A percentile compares a stretch with the other conserved stretches of the same genome.
Conservation (phyloP, 2,797 vertebrate genomes). For the Hydrocynus forskahlii region DNA sequence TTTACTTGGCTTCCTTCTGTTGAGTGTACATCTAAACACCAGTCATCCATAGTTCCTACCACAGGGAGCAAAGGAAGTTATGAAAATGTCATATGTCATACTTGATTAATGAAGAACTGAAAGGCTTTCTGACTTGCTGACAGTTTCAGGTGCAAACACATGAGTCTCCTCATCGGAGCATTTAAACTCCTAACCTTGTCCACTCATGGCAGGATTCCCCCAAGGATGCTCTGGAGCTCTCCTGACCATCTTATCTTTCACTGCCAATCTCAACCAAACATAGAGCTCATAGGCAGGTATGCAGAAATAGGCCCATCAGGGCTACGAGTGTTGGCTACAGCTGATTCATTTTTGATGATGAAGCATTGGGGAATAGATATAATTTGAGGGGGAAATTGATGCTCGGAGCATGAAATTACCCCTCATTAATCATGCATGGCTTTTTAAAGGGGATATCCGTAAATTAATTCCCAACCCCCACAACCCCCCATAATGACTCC, state of each 20-base stretch:
- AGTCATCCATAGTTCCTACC: constrained; percentile 56
- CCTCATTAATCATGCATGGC: constrained; percentile 78
- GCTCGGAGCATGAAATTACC: constrained; percentile 80
- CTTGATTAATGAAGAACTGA: constrained; percentile 58
- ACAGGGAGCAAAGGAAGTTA: constrained; percentile 55
- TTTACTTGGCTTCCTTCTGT: constrained; percentile 65
- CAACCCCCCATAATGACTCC: constrained; percentile 69
- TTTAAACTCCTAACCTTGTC: constrained; percentile 50
- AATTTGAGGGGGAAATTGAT: constrained; percentile 77
- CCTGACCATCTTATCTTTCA: constrained; percentile 39
- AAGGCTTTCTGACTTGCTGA: constrained; percentile 52
- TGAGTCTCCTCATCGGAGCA: constrained; percentile 23
- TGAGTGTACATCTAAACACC: constrained; percentile 51
- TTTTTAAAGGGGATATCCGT: constrained; percentile 69
- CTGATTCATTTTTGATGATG: constrained; percentile 70
- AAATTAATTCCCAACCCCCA: constrained; percentile 75
- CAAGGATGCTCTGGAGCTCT: constrained; percentile 39
- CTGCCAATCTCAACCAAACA: constrained; percentile 31
- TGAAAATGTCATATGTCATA: constrained; percentile 66
- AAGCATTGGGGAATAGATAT: constrained; percentile 71
- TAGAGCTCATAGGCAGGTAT: constrained; percentile 53
- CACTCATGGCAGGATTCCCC: constrained; percentile 32
- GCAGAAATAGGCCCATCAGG: constrained; percentile 47
- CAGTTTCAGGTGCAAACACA: constrained; percentile 46
- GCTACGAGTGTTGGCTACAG: constrained; percentile 64